Base-by-base conservation (phyloP, 2,113 vertebrate species). In the Condylura cristata region DNA sequence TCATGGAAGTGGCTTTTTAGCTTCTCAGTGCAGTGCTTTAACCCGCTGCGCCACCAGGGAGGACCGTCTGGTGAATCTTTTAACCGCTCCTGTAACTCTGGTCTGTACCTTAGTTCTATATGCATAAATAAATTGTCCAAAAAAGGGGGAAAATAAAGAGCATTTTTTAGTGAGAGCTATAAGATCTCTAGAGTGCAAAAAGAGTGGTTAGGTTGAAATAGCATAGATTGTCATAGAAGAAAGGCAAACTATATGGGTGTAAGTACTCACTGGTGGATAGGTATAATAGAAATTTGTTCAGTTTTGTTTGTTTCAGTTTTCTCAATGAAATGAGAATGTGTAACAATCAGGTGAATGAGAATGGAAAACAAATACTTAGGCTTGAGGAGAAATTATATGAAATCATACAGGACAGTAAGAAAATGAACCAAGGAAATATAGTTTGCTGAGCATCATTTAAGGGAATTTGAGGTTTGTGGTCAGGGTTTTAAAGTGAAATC, bases 401-500 rank as follows among this genome's bases (percentile, higher is more conserved):
- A 91, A 58, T 91, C 14, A 13, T 58, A 60, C 12, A 48, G 39
- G 74, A 90, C 26, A 66, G 9, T 60, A 88, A 74, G 46, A 86
- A 94, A 65, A 66, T 58, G 53, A 22, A 22, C 53, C 53, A 56
- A 56, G 53, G 5, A 53, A 53, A 56, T 56, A 20, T 18, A 56
- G 18, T 74, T 53, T 90, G 10, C 44, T 63, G 65, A n/a, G 17
- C 53, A 94, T 85, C 22, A 41, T 76, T 68, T 44, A 85, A 44
- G 32, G 26, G 39, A 10, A 56, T 46, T 90, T 66, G 82, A 48
- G 32, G 39, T 68, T 83, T 56, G 41, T 76, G n/a, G 24, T 68
- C 24, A 48, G 41, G 16, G 32, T 72, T 91, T 91, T 81, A 91
- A 94, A 74, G n/a, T 86, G 48, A 86, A 86, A 72, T 66, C 66